Evolutionary conservation across 2,888 invertebrate species (phyloP), one percentile per base, ranked within the genome.

Genomic region (Drosophila basisetae): DNA sequence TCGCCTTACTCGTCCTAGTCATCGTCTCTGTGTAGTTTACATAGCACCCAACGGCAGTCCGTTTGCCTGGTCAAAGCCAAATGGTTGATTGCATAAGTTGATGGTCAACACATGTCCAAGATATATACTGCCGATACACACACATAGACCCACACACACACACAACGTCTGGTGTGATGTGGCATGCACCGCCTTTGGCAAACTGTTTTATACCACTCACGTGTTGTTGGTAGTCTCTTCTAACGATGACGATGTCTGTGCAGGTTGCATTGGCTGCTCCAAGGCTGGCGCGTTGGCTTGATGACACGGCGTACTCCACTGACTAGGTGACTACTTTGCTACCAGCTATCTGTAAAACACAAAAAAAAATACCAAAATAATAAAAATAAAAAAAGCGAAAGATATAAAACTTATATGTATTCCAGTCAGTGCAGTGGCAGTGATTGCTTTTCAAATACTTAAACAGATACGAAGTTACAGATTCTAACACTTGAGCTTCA

Each of bases 1-100:
- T 9, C 47, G 16, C 16, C 47, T 16, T 25, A 47, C 13, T 9
- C 63, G 39, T 56, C 61, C 50, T 50, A 33, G 33, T 37, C 59
- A 39, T 54, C 47, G 28, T 55, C 74, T 71, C 60, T 68, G 49
- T 76, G 59, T 73, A 79, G 85, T 87, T 87, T 84, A 85, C 86
- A 85, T 83, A 83, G 84, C 84, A 83, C 84, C 84, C 83, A 71
- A 62, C 66, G 83, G 74, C 77, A 78, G 85, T 73, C 80, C 78
- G 82, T 84, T 80, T 71, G 73, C 66, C 80, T 80, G 88, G 82
- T 86, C 88, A 88, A 82, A 89, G 87, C 90, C 90, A 89, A 85
- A 84, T 89, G 85, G 85, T 87, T 87, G 87, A 87, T 87, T 87
- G 90, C 90, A 89, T 89, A 87, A 87, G 87, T 87, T 87, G 87